Evolutionary conservation across 2,113 vertebrate genomes (phyloP).

Genomic region (Cepphus grylle): DNA sequence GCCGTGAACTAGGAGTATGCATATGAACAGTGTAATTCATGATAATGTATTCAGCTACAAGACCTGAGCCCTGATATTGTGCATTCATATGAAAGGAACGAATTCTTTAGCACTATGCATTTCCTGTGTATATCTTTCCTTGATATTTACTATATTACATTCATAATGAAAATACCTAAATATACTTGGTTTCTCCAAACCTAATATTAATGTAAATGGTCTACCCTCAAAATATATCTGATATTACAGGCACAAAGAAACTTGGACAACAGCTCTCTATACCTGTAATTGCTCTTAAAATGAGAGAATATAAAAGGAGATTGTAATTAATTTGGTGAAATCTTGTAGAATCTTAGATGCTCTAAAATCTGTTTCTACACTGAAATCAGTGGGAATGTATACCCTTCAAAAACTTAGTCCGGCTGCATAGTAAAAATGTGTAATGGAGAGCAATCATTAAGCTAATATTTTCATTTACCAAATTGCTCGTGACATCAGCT

Average conservation of each 20-base stretch:
- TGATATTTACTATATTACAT: background rate
- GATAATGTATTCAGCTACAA: background rate
- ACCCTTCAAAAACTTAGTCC: background rate
- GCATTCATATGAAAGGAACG: background rate
- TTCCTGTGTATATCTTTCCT: background rate
- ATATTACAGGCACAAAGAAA: background rate
- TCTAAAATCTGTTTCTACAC: background rate
- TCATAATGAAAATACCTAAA: background rate
- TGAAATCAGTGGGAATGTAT: background rate
- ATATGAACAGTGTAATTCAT: background rate
- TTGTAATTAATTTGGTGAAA: background rate
- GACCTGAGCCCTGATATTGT: background rate
- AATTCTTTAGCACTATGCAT: background rate
- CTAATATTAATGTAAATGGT: background rate
- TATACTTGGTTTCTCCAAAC: background rate
- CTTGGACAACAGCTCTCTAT: background rate
- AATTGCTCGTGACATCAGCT: background rate
- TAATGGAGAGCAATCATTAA: background rate
- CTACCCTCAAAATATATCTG: background rate
- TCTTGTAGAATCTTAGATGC: background rate
- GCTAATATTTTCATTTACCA: background rate
- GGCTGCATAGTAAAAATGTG: background rate
- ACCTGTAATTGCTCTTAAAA: background rate
- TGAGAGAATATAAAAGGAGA: background rate
- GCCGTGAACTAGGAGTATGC: background rate